Base-by-base conservation (phyloP, 2,888 invertebrate species). In the Dermolepida albohirtum region DNA sequence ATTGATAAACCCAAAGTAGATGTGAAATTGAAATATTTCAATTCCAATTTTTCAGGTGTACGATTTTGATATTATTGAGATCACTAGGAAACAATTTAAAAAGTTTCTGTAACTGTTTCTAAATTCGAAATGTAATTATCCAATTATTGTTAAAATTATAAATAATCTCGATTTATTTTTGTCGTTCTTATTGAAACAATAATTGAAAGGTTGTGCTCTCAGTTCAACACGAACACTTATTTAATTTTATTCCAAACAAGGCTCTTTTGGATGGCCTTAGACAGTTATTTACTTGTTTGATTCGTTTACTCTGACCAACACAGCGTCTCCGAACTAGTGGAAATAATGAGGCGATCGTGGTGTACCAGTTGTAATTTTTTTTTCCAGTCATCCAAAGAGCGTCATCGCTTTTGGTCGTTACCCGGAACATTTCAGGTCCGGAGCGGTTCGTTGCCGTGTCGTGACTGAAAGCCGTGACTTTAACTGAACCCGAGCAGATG, bases 401-500 rank as follows among this genome's bases (percentile, higher is more conserved):
- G 47, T 47, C 59, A 34, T 49, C 47, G 59, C 29, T 34, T 59
- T 59, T 59, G 59, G 29, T 62, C 59, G 59, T 62, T 62, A 59
- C 59, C 59, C 59, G 59, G 59, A 49, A 62, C 47, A 47, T 44
- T 59, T 27, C 59, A 62, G 59, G 59, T 47, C 65, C 67, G 70
- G 67, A 66, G 65, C 43, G 47, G 59, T 62, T 49, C 34, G 47
- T 29, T 62, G 47, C 14, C 59, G 47, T 70, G 68, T 71, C 72
- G 73, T 73, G 74, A 74, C 69, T 70, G 69, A 40, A 39, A 63
- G 70, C 73, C 72, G 73, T 74, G 72, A 72, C 72, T 71, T 66
- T 66, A 54, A 67, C 64, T 69, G 67, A 69, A 68, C 71, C 47
- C 71, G 70, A 71, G 67, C 67, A 70, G 69, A 72, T 73, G 73